Evolutionary conservation across 1,140 invertebrate genomes (phyloP).

Genomic region (Drosophila varians): DNA sequence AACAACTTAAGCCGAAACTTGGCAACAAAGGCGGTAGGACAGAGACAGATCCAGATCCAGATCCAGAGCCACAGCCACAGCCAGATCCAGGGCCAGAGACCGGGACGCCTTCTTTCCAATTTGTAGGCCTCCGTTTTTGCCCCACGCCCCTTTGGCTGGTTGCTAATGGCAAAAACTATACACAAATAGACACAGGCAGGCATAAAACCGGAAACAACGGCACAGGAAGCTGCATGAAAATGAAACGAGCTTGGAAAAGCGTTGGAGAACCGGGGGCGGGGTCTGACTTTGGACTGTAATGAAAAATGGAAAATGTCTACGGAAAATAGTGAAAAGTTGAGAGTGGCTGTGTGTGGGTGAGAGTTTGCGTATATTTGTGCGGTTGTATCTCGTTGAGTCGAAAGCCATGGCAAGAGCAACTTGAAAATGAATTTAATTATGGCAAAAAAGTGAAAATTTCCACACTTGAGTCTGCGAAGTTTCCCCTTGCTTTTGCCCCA

Average conservation of each 20-base stretch:
- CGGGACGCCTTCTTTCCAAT: slow-evolving; percentile 40
- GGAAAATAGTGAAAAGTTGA: slow-evolving; percentile 56
- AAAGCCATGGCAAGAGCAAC: slow-evolving; percentile 56
- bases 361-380: slow-evolving; percentile 4
- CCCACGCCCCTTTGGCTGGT: slow-evolving; percentile 19
- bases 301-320: slow-evolving; percentile 79
- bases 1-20: slow-evolving; percentile 80
- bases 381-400: slow-evolving; percentile 34
- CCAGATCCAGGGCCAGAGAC: not conserved
- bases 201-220: slow-evolving; percentile 74
- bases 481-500: slow-evolving; percentile 45
- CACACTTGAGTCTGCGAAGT: slow-evolving; percentile 77
- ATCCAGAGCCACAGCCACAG: slow-evolving; percentile 1
- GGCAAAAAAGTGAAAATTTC: slow-evolving; percentile 79
- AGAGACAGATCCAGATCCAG: slow-evolving; percentile 15
- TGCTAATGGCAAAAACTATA: slow-evolving; percentile 72
- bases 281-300: slow-evolving; percentile 62
- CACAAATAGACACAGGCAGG: slow-evolving; percentile 66
- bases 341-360: slow-evolving; percentile 23
- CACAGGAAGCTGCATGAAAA: slow-evolving; percentile 81
- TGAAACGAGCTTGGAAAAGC: slow-evolving; percentile 58
- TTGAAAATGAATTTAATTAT: slow-evolving; percentile 82
- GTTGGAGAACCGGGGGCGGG: not conserved
- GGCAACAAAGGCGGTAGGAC: slow-evolving; percentile 53
- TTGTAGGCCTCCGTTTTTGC: slow-evolving; percentile 43